phyloP scores from a whole-genome alignment of 2,113 vertebrate genomes.

The Gnathonemus echidnorhynchus region DNA sequence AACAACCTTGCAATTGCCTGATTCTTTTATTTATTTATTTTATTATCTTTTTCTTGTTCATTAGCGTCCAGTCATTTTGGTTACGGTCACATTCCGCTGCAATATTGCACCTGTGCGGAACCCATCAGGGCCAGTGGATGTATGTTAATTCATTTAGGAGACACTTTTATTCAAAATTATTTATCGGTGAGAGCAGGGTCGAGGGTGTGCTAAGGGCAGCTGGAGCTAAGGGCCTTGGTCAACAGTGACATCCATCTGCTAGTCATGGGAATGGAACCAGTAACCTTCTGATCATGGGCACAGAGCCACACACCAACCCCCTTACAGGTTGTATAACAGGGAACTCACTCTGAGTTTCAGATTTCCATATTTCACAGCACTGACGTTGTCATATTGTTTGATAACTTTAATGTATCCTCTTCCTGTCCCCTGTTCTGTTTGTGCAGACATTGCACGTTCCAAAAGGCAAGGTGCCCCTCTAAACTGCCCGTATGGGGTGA shows the following conservation, averaged over 20 bases:
- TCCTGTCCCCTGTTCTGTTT: not conserved
- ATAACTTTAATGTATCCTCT: not conserved
- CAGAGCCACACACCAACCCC: not conserved
- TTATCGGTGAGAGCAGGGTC: not conserved
- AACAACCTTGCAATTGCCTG: not conserved
- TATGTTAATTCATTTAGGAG: not conserved
- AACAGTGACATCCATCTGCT: not conserved
- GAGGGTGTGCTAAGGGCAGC: not conserved
- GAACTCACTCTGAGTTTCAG: not conserved
- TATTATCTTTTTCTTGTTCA: not conserved
- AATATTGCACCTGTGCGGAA: not conserved
- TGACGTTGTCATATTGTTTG: not conserved
- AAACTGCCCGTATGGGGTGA: not conserved
- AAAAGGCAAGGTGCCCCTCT: not conserved
- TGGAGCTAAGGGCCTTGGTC: not conserved
- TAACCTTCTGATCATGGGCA: not conserved
- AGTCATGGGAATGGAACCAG: not conserved
- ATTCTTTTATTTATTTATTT: not conserved
- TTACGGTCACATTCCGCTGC: not conserved
- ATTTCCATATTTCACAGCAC: not conserved
- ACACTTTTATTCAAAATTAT: not conserved
- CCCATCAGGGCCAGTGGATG: not conserved
- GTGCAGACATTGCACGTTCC: not conserved
- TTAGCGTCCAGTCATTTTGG: not conserved
- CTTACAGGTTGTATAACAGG: not conserved